Base-by-base conservation (phyloP, 2,113 vertebrate species). In the Vidua macroura region DNA sequence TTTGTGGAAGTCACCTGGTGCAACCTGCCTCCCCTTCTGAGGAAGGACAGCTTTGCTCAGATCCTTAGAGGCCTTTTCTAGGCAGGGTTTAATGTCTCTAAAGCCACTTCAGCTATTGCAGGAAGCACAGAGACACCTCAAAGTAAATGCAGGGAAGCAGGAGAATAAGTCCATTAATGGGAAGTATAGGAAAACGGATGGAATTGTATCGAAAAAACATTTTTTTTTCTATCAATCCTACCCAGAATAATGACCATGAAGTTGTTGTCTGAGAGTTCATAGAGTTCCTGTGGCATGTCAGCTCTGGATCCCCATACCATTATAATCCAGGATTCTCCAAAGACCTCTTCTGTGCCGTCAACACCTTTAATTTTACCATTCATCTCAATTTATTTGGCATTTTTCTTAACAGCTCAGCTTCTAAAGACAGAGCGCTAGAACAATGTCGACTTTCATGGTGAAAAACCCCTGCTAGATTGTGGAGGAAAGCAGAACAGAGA, bases 401-500 rank as follows among this genome's bases (percentile, higher is more conserved):
- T 93, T 95, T 86, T 60, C 49, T 82, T 60, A 82, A 56, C 31
- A 87, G 60, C 37, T 88, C 77, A 46, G 66, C 41, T 87, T 88
- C 88, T 84, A 35, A 72, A 88, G 83, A 79, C 11, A 72, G 62
- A 64, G 22, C 0, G 1, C 58, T 64, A 43, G 41, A 74, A 89
- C 81, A 95, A 85, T 31, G 62, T 56, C 0, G 1, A 90, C 94
- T 90, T 95, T 88, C 93, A 80, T 13, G 25, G 66, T 51, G 19
- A 95, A 95, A 87, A 62, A 21, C 2, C 1, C 7, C 43, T 82
- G 62, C 56, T 86, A 66, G 70, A 73, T 7, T 74, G 72, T 55
- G 75, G 70, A 83, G 51, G 55, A 90, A 83, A 74, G 41, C 74
- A 93, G 53, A 95, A 91, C 81, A 94, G 66, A 92, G 56, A 95